These are phyloP conservation scores for Megastigmus dorsalis DNA, from an alignment of 2,888 invertebrate genomes.

Conservation along the genomic window DNA sequence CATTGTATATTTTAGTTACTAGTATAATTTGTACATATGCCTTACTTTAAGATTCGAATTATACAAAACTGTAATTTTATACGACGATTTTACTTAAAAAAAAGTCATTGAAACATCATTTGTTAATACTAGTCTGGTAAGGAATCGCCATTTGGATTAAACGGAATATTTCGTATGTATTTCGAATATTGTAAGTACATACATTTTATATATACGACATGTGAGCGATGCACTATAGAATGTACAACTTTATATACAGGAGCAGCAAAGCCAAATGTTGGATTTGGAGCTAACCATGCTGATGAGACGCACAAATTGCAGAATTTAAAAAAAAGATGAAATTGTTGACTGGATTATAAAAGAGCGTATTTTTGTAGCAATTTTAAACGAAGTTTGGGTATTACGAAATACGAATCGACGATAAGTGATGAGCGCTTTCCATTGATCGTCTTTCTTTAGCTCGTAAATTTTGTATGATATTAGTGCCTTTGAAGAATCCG, in stretches of 20 bases:
- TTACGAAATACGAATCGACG: no score
- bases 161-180: conserved; percentile 32
- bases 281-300: no score
- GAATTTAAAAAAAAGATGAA: not conserved
- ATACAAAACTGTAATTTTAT: no score
- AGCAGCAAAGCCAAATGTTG: no score
- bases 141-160: conserved; percentile 5
- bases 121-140: not conserved
- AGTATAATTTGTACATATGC: no score
- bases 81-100: no score
- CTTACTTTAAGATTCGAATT: not conserved
- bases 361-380: conserved; percentile 43
- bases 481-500: conserved; percentile 48
- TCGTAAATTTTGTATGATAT: conserved; percentile 47
- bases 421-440: conserved; percentile 46
- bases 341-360: conserved; percentile 18
- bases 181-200: not conserved
- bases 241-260: no score
- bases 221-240: no score
- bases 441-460: conserved; percentile 42
- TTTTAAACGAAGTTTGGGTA: no score
- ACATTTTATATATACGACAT: no score
- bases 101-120: no score
- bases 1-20: not conserved
- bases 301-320: not conserved